Evolutionary conservation across 2,797 vertebrate genomes (phyloP).

Genomic region (Calcarius lapponicus): DNA sequence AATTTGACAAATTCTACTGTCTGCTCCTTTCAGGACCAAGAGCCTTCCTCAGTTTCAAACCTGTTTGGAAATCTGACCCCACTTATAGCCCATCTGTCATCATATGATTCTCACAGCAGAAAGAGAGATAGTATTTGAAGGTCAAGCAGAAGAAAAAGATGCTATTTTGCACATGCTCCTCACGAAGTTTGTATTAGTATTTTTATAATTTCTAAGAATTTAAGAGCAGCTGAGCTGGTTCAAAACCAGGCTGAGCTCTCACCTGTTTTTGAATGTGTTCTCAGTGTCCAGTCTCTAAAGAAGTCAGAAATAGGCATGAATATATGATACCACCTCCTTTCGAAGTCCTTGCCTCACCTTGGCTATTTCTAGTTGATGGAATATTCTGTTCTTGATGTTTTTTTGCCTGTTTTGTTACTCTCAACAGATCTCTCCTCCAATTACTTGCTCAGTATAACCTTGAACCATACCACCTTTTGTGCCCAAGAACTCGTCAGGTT

Average conservation of each 20-base stretch:
- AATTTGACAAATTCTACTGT: slow-evolving; percentile 18
- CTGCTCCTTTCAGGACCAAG: not conserved
- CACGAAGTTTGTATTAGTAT: not conserved
- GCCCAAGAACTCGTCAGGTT: not conserved
- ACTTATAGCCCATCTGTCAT: not conserved
- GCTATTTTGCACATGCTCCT: not conserved
- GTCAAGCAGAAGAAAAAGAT: not conserved
- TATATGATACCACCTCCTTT: not conserved
- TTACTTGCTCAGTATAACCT: not conserved
- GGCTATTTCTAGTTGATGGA: not conserved
- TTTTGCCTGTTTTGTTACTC: not conserved
- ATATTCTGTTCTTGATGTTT: not conserved
- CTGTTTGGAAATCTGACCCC: not conserved
- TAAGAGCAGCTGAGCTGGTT: not conserved
- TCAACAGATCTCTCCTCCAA: not conserved
- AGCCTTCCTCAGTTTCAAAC: not conserved
- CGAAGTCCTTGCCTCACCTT: not conserved
- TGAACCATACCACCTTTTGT: not conserved
- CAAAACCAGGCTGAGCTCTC: not conserved
- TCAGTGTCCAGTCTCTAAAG: not conserved
- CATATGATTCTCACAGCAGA: not conserved
- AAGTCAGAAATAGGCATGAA: not conserved
- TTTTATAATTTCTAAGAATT: not conserved
- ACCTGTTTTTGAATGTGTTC: not conserved
- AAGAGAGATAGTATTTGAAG: not conserved